Conservation (phyloP, 2,888 invertebrate genomes). For the Dolomedes plantarius region DNA sequence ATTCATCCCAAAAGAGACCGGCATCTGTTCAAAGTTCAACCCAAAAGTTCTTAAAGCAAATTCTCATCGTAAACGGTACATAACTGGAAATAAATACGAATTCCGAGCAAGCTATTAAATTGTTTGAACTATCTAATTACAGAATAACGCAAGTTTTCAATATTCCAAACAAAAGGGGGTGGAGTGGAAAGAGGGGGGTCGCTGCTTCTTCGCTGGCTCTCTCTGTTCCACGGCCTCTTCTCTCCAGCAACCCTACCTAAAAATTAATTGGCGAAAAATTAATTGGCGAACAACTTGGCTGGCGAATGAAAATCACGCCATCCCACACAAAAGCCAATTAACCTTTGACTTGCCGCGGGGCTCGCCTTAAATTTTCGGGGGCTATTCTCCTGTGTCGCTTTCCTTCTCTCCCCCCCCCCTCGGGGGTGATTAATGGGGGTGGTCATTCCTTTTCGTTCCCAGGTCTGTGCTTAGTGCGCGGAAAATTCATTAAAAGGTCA, state of each 20-base stretch:
- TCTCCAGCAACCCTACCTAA: conserved; percentile 19
- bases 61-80: too few relatives aligned
- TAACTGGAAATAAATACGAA: not conserved
- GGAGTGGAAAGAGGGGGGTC: not conserved
- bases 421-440: conserved; percentile 63
- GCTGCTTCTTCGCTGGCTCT: not conserved
- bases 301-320: conserved; percentile 45
- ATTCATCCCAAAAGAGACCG: too few relatives aligned
- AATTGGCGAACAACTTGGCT: conserved; percentile 68
- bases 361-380: conserved; percentile 47
- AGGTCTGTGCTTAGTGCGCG: conserved; percentile 19
- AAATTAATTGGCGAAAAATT: conserved; percentile 64
- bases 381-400: conserved; percentile 22
- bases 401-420: conserved; percentile 3
- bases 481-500: conserved; percentile 69
- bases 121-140: conserved; percentile 6
- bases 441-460: conserved; percentile 63
- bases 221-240: not conserved
- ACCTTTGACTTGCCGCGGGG: conserved; percentile 35
- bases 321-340: conserved; percentile 52
- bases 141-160: conserved; percentile 11
- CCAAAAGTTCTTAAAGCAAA: too few relatives aligned
- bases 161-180: not conserved
- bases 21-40: too few relatives aligned
- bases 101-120: not conserved